Percentiles rank a stretch among this genome's conserved stretches.
Evolutionary conservation across 1,140 invertebrate species (phyloP).

Genomic region (Achatina immaculata): DNA sequence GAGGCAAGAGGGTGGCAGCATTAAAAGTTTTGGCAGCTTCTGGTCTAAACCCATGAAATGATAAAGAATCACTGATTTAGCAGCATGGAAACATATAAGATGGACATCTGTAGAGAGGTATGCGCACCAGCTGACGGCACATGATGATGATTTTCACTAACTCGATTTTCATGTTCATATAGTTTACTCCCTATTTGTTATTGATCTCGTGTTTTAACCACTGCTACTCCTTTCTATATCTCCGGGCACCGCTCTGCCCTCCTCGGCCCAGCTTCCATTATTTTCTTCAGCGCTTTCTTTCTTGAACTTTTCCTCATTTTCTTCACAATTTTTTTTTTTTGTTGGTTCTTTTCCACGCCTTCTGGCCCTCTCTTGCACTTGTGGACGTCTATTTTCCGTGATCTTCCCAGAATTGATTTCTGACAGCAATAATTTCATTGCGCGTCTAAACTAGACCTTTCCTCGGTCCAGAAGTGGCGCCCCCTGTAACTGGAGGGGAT

Average conservation of each 20-base stretch:
- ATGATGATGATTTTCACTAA: too few relatives aligned
- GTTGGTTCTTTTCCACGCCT: conserved; percentile 16
- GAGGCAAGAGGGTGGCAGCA: too few relatives aligned
- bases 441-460: conserved; percentile 38
- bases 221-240: neutral
- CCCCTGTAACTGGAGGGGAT: conserved; percentile 22
- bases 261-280: neutral
- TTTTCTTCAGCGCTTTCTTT: neutral
- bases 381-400: neutral
- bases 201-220: neutral
- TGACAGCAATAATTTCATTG: conserved; percentile 41
- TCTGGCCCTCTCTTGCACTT: too few relatives aligned
- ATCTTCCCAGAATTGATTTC: conserved; percentile 31
- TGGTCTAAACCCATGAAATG: too few relatives aligned
- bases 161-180: too few relatives aligned
- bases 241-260: neutral
- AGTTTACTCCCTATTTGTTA: too few relatives aligned
- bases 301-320: neutral
- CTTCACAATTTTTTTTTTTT: neutral
- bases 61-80: too few relatives aligned
- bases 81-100: too few relatives aligned
- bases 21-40: too few relatives aligned
- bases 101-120: too few relatives aligned
- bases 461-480: conserved; percentile 21
- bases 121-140: too few relatives aligned